Evolutionary conservation across 2,113 vertebrate genomes (phyloP), one percentile per base, ranked within the genome.

Genomic region (Scortum barcoo): DNA sequence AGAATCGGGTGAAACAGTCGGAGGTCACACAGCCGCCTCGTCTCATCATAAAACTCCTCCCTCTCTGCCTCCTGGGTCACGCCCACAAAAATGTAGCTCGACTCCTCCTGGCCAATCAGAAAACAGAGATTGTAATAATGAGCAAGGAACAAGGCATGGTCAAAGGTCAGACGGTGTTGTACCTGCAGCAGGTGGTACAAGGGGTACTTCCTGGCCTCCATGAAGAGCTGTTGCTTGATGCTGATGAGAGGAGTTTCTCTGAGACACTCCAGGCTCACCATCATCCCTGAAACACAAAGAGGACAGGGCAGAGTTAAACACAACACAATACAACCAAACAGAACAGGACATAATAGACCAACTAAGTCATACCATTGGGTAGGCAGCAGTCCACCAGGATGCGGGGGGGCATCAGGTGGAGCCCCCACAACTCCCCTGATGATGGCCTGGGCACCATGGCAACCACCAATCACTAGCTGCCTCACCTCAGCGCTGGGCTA

Each of bases 311-410:
- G 7, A 12, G 28, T 17, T 60, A 3, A 2, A 36, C 30, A 58
- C 14, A 20, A 17, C 30, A 61, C 0, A 3, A 22, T 3, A 4
- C 4, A 1, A 20, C 33, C 24, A 14, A 42, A 20, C 14, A 53
- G 11, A 4, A 7, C 3, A 1, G 3, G 3, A 19, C 9, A 68
- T 7, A 6, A 30, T 1, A 20, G 22, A n/a, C 36, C 24, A 60
- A 13, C 44, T 36, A 4, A 26, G 16, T 24, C 0, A 2, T 80
- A 91, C 96, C 95, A 2, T 96, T 96, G 78, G 96, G 96, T 14
- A 96, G 90, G 80, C 95, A 96, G 86, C 96, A 96, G 83, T 96
- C 96, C 89, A 96, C 96, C 90, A 94, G 92, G 89, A 96, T 96
- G 40, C 94, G 92, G 0, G 96, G 96, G 83, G 95, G 96, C 96